Percentiles rank a stretch among this genome's conserved stretches.
These are phyloP conservation scores for Porites lobata DNA, from an alignment of 92 coral and sea anemone species.

Conservation along the genomic window DNA sequence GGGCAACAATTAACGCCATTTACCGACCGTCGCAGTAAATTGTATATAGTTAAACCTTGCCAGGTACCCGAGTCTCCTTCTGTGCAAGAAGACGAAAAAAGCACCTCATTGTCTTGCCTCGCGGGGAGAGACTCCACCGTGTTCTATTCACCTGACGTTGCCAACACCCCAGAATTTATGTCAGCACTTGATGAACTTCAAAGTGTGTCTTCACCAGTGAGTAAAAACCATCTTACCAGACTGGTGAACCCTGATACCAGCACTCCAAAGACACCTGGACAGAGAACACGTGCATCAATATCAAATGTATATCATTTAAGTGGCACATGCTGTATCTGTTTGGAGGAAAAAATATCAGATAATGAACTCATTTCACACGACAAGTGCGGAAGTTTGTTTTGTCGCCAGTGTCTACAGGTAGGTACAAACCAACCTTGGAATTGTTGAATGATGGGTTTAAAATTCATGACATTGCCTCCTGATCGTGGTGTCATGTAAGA, in stretches of 20 bases:
- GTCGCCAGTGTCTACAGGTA: slow-evolving; percentile 66
- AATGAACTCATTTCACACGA: slow-evolving; percentile 55
- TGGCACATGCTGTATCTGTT: slow-evolving; percentile 68
- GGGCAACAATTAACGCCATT: slow-evolving; percentile 56
- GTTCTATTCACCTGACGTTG: slow-evolving; percentile 29
- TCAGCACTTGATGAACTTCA: slow-evolving; percentile 30
- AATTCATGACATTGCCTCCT: not conserved
- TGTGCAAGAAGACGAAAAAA: not conserved
- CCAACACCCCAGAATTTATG: slow-evolving; percentile 7
- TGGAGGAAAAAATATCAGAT: slow-evolving; percentile 40
- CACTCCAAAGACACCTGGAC: slow-evolving; percentile 50
- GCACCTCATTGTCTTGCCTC: not conserved
- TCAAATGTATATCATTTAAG: slow-evolving; percentile 62
- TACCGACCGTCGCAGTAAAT: slow-evolving; percentile 62
- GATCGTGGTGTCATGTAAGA: no score
- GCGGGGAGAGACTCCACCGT: slow-evolving; percentile 22
- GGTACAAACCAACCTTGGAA: not conserved
- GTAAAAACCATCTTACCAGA: not conserved
- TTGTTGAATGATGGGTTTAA: not conserved
- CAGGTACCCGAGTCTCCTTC: not conserved
- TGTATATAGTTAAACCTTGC: slow-evolving; percentile 65
- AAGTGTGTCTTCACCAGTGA: not conserved
- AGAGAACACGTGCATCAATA: slow-evolving; percentile 65
- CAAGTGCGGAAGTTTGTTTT: slow-evolving; percentile 69
- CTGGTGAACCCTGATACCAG: slow-evolving; percentile 52